Percentiles rank a stretch among this genome's conserved stretches.
These are phyloP conservation scores for Acanthopagrus latus DNA, from an alignment of 2,797 vertebrate genomes.

Conservation along the genomic window DNA sequence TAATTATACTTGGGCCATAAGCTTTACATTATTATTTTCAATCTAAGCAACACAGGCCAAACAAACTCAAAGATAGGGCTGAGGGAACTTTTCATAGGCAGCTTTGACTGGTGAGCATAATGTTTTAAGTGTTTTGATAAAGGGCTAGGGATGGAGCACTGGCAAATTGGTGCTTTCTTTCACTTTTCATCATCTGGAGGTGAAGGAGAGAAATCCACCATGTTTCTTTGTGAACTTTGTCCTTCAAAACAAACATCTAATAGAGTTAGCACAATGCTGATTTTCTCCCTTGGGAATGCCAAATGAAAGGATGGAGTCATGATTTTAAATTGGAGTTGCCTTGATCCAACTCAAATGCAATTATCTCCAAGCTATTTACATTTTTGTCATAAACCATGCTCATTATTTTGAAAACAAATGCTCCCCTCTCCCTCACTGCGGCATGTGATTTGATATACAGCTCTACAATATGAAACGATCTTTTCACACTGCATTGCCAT, in stretches of 20 bases:
- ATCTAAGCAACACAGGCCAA: constrained; percentile 41
- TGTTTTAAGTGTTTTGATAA: constrained; percentile 11
- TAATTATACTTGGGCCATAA: constrained; percentile 29
- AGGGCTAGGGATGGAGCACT: constrained; percentile 7
- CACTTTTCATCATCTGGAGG: not conserved
- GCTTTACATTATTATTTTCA: constrained; percentile 66
- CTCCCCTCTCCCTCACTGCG: constrained; percentile 59
- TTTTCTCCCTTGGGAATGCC: constrained; percentile 56
- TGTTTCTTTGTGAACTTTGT: constrained; percentile 64
- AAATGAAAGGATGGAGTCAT: constrained; percentile 76
- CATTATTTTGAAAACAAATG: constrained; percentile 83
- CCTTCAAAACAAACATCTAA: constrained; percentile 72
- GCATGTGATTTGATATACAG: constrained; percentile 81
- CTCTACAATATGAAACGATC: constrained; percentile 76
- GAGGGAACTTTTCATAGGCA: constrained; percentile 32
- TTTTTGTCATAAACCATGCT: constrained; percentile 80
- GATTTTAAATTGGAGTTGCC: constrained; percentile 79
- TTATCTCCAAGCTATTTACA: constrained; percentile 83
- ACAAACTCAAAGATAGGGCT: constrained; percentile 25
- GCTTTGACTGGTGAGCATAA: constrained; percentile 20
- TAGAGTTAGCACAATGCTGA: constrained; percentile 54
- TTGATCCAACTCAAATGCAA: constrained; percentile 81
- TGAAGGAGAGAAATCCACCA: constrained; percentile 33
- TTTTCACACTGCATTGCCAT: constrained; percentile 76
- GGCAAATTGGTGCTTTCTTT: constrained; percentile 3